These are phyloP conservation scores for Cerceris rybyensis DNA, from an alignment of 2,888 invertebrate species.

Conservation along the genomic window DNA sequence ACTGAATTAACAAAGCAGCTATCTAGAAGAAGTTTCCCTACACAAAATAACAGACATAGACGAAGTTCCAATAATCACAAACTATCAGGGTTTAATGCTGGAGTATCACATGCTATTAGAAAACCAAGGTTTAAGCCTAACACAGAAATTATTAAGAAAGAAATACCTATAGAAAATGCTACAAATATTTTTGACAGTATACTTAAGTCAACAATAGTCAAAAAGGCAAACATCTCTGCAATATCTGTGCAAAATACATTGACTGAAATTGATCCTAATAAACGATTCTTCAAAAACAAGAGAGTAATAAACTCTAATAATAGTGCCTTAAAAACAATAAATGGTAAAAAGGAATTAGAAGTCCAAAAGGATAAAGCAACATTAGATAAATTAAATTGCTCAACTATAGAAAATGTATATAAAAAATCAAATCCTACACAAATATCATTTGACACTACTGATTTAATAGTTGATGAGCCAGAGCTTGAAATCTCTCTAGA, in stretches of 20 bases:
- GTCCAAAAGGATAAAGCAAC: constrained; percentile 49
- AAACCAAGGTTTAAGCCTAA: constrained; percentile 83
- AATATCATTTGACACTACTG: constrained; percentile 75
- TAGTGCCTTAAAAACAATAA: constrained; percentile 78
- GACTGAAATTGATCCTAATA: constrained; percentile 69
- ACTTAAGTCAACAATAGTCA: not conserved
- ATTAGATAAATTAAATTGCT: constrained; percentile 32
- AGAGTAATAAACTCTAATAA: constrained; percentile 67
- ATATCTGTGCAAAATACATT: constrained; percentile 30
- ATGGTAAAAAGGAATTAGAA: constrained; percentile 74
- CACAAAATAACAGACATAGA: constrained; percentile 48
- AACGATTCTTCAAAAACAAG: constrained; percentile 82
- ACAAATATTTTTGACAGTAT: not conserved
- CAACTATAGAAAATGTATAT: constrained; percentile 21
- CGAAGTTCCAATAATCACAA: constrained; percentile 78
- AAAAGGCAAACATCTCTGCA: constrained; percentile 10
- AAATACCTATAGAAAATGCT: not conserved
- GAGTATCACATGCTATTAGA: constrained; percentile 86
- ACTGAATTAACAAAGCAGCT: constrained; percentile 15
- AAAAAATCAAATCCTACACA: constrained; percentile 64
- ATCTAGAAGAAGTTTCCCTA: constrained; percentile 54
- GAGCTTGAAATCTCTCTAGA: constrained; percentile 70
- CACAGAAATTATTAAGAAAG: constrained; percentile 26
- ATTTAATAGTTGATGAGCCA: constrained; percentile 78
- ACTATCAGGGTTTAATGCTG: constrained; percentile 86